These are phyloP conservation scores for Sebastes melanostomus DNA, from an alignment of 2,797 vertebrate species.

Conservation along the genomic window DNA sequence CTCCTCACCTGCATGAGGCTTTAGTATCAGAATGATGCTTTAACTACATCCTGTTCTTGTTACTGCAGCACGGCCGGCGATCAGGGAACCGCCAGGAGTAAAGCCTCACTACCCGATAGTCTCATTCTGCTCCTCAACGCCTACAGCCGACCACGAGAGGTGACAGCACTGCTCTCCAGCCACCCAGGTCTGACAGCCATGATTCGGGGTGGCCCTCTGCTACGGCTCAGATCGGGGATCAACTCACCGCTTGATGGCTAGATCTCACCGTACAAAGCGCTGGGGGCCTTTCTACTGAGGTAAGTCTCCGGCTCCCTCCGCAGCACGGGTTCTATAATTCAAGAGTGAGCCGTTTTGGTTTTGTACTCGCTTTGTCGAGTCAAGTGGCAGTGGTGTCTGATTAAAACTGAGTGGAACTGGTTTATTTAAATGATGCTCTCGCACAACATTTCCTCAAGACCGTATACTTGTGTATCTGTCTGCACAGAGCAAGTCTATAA, in stretches of 20 bases:
- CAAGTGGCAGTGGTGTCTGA: constrained; percentile 64
- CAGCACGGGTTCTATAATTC: constrained; percentile 29
- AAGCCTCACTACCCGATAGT: constrained; percentile 34
- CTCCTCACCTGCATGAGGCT: constrained; percentile 9
- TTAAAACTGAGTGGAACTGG: constrained; percentile 56
- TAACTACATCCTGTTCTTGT: constrained; percentile 13
- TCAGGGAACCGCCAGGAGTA: constrained; percentile 43
- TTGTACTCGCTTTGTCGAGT: constrained; percentile 33
- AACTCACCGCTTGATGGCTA: constrained; percentile 76
- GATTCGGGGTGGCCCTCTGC: constrained; percentile 63
- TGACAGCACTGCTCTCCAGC: constrained; percentile 48
- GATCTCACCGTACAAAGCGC: constrained; percentile 69
- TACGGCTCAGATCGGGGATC: constrained; percentile 58
- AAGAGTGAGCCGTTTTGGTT: constrained; percentile 32
- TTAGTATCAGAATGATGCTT: constrained; percentile 15
- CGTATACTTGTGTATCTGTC: not conserved
- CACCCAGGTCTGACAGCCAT: constrained; percentile 64
- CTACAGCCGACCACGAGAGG: constrained; percentile 43
- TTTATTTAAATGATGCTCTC: constrained; percentile 50
- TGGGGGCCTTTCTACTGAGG: constrained; percentile 81
- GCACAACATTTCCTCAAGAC: constrained; percentile 2
- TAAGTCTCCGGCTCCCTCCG: constrained; percentile 44
- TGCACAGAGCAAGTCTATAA: constrained; percentile 11
- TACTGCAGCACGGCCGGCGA: constrained; percentile 29
- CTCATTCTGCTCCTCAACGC: constrained; percentile 50